A percentile compares a stretch with the other conserved stretches of the same genome.
These are phyloP conservation scores for Notodonta dromedarius DNA, from an alignment of 2,888 invertebrate genomes.

Conservation along the genomic window DNA sequence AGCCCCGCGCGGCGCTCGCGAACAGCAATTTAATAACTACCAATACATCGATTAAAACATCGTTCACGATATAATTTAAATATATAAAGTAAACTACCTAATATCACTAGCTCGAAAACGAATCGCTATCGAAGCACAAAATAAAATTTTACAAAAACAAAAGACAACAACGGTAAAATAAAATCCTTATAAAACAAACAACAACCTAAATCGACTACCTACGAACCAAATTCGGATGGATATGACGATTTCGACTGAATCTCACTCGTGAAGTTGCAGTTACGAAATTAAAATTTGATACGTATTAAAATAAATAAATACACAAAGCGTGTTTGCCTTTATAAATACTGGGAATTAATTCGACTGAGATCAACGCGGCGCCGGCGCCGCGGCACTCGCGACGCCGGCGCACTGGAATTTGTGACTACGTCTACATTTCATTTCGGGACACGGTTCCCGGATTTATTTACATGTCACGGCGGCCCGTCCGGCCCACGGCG, in stretches of 20 bases:
- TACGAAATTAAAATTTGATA: slow-evolving; percentile 21
- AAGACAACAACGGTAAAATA: slow-evolving; percentile 77
- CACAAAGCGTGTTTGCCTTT: slow-evolving; percentile 36
- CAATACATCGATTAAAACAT: slow-evolving; percentile 15
- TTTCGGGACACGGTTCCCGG: slow-evolving; percentile 2
- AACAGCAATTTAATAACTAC: neutral
- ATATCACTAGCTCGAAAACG: slow-evolving; percentile 72
- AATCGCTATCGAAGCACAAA: slow-evolving; percentile 64
- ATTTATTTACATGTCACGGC: slow-evolving; percentile 6
- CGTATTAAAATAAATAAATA: slow-evolving; percentile 29
- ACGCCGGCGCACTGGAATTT: slow-evolving; percentile 45
- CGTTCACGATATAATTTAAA: slow-evolving; percentile 46
- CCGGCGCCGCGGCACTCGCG: slow-evolving; percentile 19
- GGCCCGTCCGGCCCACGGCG: neutral
- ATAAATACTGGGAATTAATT: slow-evolving; percentile 53
- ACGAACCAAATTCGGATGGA: slow-evolving; percentile 44
- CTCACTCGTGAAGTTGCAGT: slow-evolving; percentile 11
- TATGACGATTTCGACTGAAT: slow-evolving; percentile 5
- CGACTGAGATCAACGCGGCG: slow-evolving; percentile 59
- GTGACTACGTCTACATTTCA: slow-evolving; percentile 43
- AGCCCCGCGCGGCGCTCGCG: slow-evolving; percentile 9
- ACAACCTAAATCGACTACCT: slow-evolving; percentile 63
- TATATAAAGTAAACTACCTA: slow-evolving; percentile 70
- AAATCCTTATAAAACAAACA: slow-evolving; percentile 71
- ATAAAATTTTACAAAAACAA: slow-evolving; percentile 73